These are phyloP conservation scores for Globodera rostochiensis DNA, from an alignment of 1,140 invertebrate genomes.

Conservation along the genomic window DNA sequence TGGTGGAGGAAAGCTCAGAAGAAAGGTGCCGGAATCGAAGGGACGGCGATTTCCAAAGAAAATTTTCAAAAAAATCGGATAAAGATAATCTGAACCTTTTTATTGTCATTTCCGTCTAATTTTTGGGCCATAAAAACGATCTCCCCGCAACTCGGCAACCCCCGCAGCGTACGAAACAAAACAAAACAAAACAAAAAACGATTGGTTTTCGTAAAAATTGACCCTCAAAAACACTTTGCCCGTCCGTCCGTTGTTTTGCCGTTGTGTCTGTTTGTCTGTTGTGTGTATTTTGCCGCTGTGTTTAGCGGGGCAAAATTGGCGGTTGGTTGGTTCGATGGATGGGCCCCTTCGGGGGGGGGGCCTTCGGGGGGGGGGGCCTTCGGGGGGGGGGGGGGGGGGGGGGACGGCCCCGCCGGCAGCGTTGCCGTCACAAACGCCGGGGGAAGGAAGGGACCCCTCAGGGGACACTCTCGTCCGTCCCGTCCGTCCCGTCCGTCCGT, in stretches of 20 bases:
- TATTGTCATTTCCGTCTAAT: too few relatives aligned
- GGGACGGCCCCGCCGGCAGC: too few relatives aligned
- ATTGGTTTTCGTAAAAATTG: neutral
- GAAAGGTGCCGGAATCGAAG: too few relatives aligned
- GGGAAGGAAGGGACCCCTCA: neutral
- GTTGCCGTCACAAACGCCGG: neutral
- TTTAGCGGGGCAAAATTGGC: slow-evolving; percentile 1
- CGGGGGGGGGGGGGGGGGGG: too few relatives aligned
- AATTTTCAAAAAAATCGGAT: too few relatives aligned
- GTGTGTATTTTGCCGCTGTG: slow-evolving; percentile 2
- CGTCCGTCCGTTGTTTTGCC: neutral
- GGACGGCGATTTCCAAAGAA: too few relatives aligned
- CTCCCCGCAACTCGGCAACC: too few relatives aligned
- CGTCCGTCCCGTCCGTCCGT: neutral
- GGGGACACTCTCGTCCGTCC: neutral
- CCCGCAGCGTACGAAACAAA: neutral
- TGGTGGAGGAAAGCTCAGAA: too few relatives aligned
- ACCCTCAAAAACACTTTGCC: neutral
- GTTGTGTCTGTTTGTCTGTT: neutral
- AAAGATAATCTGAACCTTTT: too few relatives aligned
- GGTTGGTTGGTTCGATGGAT: neutral
- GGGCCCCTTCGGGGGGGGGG: too few relatives aligned
- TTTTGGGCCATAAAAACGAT: too few relatives aligned
- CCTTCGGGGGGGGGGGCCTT: too few relatives aligned
- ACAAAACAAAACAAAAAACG: neutral